phyloP scores from a whole-genome alignment of 2,113 vertebrate species.

The Hyaena hyaena region DNA sequence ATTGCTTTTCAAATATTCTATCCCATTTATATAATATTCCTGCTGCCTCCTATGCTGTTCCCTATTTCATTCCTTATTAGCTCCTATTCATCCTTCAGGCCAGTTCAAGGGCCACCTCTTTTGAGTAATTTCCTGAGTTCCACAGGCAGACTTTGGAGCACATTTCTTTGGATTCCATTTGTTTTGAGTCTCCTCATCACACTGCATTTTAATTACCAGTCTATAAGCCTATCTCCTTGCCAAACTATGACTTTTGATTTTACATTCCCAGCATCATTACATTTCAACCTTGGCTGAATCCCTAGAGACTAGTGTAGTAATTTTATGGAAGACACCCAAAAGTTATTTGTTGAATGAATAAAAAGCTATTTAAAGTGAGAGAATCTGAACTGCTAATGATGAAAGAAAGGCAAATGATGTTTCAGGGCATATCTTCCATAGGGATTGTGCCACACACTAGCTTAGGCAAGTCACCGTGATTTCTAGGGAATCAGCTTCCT shows the following conservation, averaged over 20 bases:
- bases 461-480: background rate
- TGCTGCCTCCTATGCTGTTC: background rate
- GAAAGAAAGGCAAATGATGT: background rate
- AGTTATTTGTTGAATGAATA: conserved; percentile 51
- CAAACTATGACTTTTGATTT: conserved; percentile 5
- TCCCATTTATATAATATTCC: background rate
- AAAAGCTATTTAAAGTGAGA: conserved; percentile 21
- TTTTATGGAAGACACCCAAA: conserved; percentile 38
- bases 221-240: background rate
- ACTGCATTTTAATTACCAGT: background rate
- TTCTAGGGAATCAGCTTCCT: background rate
- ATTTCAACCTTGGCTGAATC: conserved; percentile 36
- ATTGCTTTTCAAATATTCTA: background rate
- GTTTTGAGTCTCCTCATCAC: background rate
- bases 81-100: background rate
- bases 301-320: background rate
- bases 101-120: background rate
- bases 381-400: conserved; percentile 49
- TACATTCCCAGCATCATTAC: background rate
- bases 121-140: background rate
- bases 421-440: background rate
- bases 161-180: background rate
- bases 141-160: background rate
- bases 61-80: background rate
- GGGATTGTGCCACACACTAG: background rate